A percentile compares a stretch with the other conserved stretches of the same genome.
Evolutionary conservation across 2,113 vertebrate species (phyloP).

Genomic region (Gnathonemus echidnorhynchus): DNA sequence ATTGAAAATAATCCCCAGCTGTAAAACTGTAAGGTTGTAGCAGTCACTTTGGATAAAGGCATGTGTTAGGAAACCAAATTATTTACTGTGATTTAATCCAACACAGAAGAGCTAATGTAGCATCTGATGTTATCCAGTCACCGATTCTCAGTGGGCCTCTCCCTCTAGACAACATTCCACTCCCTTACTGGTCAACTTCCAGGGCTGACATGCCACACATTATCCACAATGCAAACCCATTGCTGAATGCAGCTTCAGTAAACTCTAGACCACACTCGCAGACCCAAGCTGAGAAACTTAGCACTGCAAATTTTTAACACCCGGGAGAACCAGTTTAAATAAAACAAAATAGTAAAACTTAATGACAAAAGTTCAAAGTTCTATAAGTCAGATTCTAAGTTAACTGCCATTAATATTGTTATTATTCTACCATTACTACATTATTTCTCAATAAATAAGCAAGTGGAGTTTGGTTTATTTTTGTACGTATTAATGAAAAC

Average conservation of each 20-base stretch:
- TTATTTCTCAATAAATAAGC: neutral
- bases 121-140: neutral
- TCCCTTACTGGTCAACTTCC: neutral
- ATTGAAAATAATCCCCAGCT: neutral
- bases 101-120: neutral
- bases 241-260: neutral
- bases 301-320: neutral
- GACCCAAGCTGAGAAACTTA: neutral
- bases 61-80: neutral
- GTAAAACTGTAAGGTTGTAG: neutral
- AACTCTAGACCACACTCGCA: neutral
- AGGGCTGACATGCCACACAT: neutral
- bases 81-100: neutral
- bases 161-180: conserved; percentile 10
- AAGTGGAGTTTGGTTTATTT: neutral
- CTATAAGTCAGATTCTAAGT: neutral
- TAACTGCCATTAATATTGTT: neutral
- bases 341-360: neutral
- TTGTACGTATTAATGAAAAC: neutral
- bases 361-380: neutral
- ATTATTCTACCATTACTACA: neutral
- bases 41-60: conserved; percentile 4
- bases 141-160: neutral
- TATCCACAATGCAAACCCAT: neutral
- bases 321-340: neutral